Base-by-base conservation (phyloP, 2,888 invertebrate genomes). In the Carabus problematicus region DNA sequence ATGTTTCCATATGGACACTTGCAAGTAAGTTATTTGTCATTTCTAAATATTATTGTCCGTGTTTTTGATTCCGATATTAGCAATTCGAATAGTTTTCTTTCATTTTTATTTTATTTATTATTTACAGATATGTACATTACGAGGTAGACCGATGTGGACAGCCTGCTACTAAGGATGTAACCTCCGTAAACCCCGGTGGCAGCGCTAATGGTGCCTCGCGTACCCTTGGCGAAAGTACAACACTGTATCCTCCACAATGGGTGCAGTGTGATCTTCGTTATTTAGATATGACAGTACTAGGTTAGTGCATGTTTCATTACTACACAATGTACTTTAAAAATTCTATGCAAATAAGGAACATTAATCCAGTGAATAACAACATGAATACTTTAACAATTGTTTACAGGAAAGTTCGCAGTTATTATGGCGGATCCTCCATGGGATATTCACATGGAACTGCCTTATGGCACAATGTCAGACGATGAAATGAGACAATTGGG, bases 371-470 rank as follows among this genome's bases (percentile, higher is more conserved):
- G n/a, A n/a, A n/a, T n/a, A n/a, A n/a, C n/a, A n/a, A n/a, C n/a
- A n/a, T 1, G 1, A 29, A 11, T 29, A 70, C 6, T 56, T 42
- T 63, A 41, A 7, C 14, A n/a, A 41, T n/a, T 18, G 80, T 82
- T 16, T 18, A 12, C 58, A 86, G 92, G 93, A n/a, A 98, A 98
- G 84, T 98, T 97, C 84, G 94, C 97, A 0, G 97, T 98, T 2
- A 95, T 98, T 74, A 98, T 98, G 98, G 98, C 98, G 41, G 97
- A 97, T 82, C 97, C 97, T 0, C 98, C 98, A 0, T 98, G 98
- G 98, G 98, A 98, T 79, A 98, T 98, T 74, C 98, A 98, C 81
- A 98, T 98, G 98, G 98, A 98, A 82, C 84, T 98, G 55, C 98
- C 98, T 0, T 98, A 98, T 80, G 98, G 97, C 1, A 98, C 98